Percentiles rank a stretch among this genome's conserved stretches.
Conservation (phyloP, 2,797 vertebrate species). For the Brotula barbata region DNA sequence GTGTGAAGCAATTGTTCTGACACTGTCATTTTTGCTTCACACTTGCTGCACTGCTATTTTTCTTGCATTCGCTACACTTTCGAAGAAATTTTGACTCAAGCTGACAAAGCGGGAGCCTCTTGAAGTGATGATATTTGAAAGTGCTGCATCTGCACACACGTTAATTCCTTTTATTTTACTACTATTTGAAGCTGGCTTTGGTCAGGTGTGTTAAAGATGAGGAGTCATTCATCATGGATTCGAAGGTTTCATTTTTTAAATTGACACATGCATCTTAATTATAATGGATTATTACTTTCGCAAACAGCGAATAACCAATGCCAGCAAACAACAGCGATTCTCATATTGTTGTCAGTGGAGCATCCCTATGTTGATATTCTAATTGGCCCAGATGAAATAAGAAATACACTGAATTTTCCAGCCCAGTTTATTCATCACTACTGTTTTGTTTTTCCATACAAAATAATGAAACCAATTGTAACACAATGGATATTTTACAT, state of each 20-base stretch:
- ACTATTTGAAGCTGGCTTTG: no score
- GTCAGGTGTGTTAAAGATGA: neutral
- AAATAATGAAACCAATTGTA: no score
- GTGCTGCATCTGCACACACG: slow-evolving; percentile 1
- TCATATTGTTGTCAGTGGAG: no score
- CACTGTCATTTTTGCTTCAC: slow-evolving; percentile 26
- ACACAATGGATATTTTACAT: no score
- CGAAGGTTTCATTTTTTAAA: slow-evolving; percentile 1
- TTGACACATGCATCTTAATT: neutral
- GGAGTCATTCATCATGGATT: slow-evolving; percentile 19
- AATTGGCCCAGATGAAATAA: no score
- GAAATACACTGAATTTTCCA: no score
- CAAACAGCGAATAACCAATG: neutral
- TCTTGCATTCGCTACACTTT: slow-evolving; percentile 13
- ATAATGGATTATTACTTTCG: neutral
- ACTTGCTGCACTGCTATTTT: slow-evolving; percentile 17
- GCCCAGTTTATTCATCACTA: no score
- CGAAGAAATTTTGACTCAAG: slow-evolving; percentile 5
- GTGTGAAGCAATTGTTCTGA: slow-evolving; percentile 42
- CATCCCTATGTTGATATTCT: no score
- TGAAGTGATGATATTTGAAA: slow-evolving; percentile 29
- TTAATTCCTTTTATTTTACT: slow-evolving; percentile 17
- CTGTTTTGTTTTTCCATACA: no score
- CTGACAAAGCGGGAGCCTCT: slow-evolving; percentile 25
- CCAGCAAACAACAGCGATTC: no score